These are phyloP conservation scores for Spodoptera litura DNA, from an alignment of 1,140 invertebrate species.

Conservation along the genomic window DNA sequence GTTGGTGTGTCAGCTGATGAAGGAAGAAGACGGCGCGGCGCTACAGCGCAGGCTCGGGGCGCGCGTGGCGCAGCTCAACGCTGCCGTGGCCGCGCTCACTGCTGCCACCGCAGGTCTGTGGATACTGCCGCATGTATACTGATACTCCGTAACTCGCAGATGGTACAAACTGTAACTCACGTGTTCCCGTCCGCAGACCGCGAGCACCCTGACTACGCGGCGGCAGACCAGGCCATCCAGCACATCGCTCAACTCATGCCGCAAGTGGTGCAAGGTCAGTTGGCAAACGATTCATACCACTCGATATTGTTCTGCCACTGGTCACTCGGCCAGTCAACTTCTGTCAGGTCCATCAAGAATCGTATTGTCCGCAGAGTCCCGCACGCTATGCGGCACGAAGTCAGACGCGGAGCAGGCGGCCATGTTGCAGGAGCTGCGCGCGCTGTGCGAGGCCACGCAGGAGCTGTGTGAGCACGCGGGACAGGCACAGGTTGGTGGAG, in stretches of 20 bases:
- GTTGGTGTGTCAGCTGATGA: constrained; percentile 23
- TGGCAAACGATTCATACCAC: background rate
- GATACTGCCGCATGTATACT: background rate
- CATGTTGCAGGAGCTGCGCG: constrained; percentile 26
- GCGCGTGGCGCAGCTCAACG: constrained; percentile 54
- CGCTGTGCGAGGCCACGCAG: constrained; percentile 16
- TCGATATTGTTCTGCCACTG: background rate
- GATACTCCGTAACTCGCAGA: no score
- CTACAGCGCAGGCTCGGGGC: constrained; percentile 30
- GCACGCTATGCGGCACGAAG: constrained; percentile 5
- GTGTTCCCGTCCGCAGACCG: constrained; percentile 26
- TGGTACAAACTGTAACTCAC: no score
- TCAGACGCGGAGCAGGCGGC: constrained; percentile 2
- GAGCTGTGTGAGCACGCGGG: constrained; percentile 23
- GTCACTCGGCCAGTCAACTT: background rate
- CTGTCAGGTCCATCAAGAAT: background rate
- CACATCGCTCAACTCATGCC: constrained; percentile 48
- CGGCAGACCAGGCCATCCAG: constrained; percentile 42
- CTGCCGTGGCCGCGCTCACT: constrained; percentile 51
- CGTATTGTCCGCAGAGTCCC: background rate
- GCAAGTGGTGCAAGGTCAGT: constrained; percentile 57
- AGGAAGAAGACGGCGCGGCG: background rate
- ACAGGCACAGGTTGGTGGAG: constrained; percentile 1
- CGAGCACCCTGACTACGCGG: constrained; percentile 35
- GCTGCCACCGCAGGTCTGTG: constrained; percentile 46